Conservation (phyloP, 35 echinoderm and acorn worm genomes). For the Nesometra sesokonis region DNA sequence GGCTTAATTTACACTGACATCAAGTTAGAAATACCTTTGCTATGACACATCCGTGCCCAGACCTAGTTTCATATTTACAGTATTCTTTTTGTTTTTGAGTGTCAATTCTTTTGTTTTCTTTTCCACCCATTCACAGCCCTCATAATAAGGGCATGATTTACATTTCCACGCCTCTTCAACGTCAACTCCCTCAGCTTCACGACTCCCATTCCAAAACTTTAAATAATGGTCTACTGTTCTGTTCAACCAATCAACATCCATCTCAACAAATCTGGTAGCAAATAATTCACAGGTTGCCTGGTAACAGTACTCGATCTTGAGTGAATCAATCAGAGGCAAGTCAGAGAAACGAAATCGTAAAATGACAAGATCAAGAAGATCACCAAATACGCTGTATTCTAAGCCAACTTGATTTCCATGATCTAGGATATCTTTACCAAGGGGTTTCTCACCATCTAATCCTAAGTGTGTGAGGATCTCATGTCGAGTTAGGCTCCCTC, state of each 20-base stretch:
- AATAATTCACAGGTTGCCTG: slow-evolving; percentile 40
- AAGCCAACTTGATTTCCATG: slow-evolving; percentile 24
- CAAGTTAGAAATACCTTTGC: too few species aligned
- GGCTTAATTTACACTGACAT: too few species aligned
- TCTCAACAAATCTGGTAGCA: slow-evolving; percentile 20
- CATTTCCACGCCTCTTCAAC: slow-evolving; percentile 80
- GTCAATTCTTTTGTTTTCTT: slow-evolving; percentile 40
- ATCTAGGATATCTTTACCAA: slow-evolving; percentile 25
- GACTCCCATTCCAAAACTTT: slow-evolving; percentile 48
- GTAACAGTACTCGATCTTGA: slow-evolving; percentile 45
- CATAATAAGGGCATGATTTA: slow-evolving; percentile 40
- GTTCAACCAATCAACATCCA: slow-evolving; percentile 51
- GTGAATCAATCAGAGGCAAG: slow-evolving; percentile 31
- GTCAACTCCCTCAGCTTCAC: slow-evolving; percentile 55
- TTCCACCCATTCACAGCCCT: slow-evolving; percentile 48
- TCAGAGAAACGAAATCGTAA: slow-evolving; percentile 40
- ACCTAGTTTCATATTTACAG: not conserved
- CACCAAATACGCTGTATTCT: slow-evolving; percentile 9
- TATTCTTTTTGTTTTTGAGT: slow-evolving; percentile 31
- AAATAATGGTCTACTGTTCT: slow-evolving; percentile 24
- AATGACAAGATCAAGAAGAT: slow-evolving; percentile 22
- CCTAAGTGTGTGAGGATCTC: slow-evolving; percentile 7
- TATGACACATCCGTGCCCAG: too few species aligned
- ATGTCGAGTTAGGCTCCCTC: slow-evolving; percentile 22
- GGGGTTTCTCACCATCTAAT: slow-evolving; percentile 1